These are phyloP conservation scores for Galeopsomyia nigrocyanea DNA, from an alignment of 2,888 invertebrate genomes.

Conservation along the genomic window DNA sequence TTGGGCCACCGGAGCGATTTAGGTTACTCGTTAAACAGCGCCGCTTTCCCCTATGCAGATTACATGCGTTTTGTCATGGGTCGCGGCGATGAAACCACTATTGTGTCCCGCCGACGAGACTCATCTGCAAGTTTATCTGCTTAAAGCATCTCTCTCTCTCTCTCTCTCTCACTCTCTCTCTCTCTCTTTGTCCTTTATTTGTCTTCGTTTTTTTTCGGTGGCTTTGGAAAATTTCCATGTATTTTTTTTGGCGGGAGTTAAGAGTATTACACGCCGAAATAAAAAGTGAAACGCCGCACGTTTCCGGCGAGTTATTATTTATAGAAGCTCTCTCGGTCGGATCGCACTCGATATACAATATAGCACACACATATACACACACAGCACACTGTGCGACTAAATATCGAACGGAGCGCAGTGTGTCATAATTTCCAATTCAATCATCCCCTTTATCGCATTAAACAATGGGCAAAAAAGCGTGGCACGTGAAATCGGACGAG, in stretches of 20 bases:
- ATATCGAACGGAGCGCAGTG: too few species aligned
- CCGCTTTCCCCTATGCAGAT: slow-evolving; percentile 36
- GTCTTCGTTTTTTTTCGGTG: slow-evolving; percentile 11
- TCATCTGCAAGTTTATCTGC: slow-evolving; percentile 49
- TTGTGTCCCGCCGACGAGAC: slow-evolving; percentile 40
- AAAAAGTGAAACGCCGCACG: too few species aligned
- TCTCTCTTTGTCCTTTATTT: slow-evolving; percentile 5
- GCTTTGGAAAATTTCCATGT: not conserved
- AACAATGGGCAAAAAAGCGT: too few species aligned
- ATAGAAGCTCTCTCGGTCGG: too few species aligned
- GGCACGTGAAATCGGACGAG: not conserved
- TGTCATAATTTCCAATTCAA: too few species aligned
- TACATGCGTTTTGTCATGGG: slow-evolving; percentile 47
- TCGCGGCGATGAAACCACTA: slow-evolving; percentile 42
- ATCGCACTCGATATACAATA: too few species aligned
- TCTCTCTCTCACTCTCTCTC: not conserved
- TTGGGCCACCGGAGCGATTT: slow-evolving; percentile 38
- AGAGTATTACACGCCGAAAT: too few species aligned
- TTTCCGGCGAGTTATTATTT: too few species aligned
- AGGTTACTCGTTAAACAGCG: slow-evolving; percentile 45
- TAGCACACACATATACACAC: too few species aligned
- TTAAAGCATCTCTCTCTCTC: slow-evolving; percentile 40
- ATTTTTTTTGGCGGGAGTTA: too few species aligned
- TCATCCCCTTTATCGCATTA: too few species aligned
- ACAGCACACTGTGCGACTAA: too few species aligned